A percentile compares a stretch with the other conserved stretches of the same genome.
These are phyloP conservation scores for Astreopora myriophthalma DNA, from an alignment of 64 coral and sea anemone genomes.

Conservation along the genomic window DNA sequence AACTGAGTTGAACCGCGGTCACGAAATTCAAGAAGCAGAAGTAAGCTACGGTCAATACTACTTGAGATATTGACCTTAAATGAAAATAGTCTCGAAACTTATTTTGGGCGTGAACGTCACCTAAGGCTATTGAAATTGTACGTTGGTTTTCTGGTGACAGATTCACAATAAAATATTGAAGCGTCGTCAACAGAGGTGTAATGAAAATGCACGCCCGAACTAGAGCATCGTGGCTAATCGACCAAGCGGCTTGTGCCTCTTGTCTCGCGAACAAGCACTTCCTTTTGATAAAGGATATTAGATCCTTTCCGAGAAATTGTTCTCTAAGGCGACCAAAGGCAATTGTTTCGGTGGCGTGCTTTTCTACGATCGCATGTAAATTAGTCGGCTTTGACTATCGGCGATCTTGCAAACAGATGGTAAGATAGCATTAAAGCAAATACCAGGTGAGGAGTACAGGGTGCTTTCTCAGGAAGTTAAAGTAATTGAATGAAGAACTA, in stretches of 20 bases:
- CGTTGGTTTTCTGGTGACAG: neutral
- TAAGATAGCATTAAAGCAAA: neutral
- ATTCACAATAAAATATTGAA: neutral
- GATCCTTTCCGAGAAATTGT: neutral
- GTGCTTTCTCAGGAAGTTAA: neutral
- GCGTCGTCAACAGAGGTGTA: neutral
- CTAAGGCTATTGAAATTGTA: neutral
- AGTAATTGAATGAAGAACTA: neutral
- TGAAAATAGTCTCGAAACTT: neutral
- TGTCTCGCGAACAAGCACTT: neutral
- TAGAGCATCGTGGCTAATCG: neutral
- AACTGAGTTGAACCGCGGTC: neutral
- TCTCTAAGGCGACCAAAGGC: too few relatives aligned
- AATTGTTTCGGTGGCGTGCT: neutral
- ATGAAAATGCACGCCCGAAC: neutral
- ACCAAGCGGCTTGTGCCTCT: neutral
- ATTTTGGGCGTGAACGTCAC: neutral
- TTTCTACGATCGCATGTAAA: neutral
- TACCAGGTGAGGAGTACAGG: too few relatives aligned
- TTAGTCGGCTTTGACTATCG: neutral
- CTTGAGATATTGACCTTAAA: neutral
- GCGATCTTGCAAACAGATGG: neutral
- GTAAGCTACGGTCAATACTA: neutral
- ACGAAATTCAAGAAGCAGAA: neutral
- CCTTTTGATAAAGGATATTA: conserved; percentile 13